Conservation (phyloP, 2,888 invertebrate species). For the Eumerus sabulonum region DNA sequence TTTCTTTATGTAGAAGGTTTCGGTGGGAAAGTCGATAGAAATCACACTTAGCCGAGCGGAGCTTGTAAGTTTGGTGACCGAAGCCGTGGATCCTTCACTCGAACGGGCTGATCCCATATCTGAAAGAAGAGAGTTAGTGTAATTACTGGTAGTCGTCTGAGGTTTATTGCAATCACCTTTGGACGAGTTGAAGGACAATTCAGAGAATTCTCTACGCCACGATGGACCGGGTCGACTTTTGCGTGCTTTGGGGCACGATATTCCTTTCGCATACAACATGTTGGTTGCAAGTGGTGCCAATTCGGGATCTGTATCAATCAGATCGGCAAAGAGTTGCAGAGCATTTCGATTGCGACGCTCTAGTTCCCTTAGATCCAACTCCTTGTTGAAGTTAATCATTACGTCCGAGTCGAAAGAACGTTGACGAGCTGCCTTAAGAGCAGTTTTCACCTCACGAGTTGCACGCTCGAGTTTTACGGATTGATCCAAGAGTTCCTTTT, state of each 20-base stretch:
- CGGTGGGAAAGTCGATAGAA: conserved; percentile 73
- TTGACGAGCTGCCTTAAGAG: conserved; percentile 73
- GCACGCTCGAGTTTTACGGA: conserved; percentile 76
- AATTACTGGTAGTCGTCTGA: too few species aligned
- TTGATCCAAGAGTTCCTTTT: conserved; percentile 77
- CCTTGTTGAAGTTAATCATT: conserved; percentile 75
- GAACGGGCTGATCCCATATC: conserved; percentile 43
- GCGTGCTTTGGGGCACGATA: conserved; percentile 76
- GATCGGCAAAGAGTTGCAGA: conserved; percentile 81
- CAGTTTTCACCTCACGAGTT: conserved; percentile 75
- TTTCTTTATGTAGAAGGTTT: conserved; percentile 45
- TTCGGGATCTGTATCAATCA: conserved; percentile 75
- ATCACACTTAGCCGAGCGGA: conserved; percentile 73
- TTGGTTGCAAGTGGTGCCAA: conserved; percentile 74
- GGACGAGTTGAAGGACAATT: conserved; percentile 69
- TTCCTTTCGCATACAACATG: conserved; percentile 74
- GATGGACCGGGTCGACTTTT: conserved; percentile 73
- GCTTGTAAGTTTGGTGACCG: conserved; percentile 40
- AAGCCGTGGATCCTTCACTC: conserved; percentile 13
- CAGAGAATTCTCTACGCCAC: conserved; percentile 74
- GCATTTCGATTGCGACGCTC: conserved; percentile 81
- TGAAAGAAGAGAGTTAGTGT: background rate
- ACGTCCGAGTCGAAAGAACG: conserved; percentile 73
- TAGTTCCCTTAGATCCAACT: conserved; percentile 81
- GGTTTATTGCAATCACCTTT: conserved; percentile 69